Base-by-base conservation (phyloP, 2,113 vertebrate genomes). In the Gymnobelideus leadbeateri region DNA sequence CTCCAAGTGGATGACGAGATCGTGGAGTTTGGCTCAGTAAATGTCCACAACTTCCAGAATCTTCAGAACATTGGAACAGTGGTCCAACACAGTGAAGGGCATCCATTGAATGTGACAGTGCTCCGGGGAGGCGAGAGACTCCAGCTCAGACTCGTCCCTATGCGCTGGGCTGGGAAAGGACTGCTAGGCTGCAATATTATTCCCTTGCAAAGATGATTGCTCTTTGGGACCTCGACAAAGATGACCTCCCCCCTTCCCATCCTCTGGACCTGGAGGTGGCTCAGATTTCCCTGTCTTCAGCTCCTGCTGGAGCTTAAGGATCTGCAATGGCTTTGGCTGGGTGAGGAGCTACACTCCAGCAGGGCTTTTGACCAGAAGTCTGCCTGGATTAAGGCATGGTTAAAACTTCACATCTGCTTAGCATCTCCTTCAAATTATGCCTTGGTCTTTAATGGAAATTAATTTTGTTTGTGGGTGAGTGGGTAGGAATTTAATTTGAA, bases 61-160 rank as follows among this genome's bases (percentile, higher is more conserved):
- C 98, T 99, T 89, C 99, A 99, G 94, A 99, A 99, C 90, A 99
- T 99, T 0, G 99, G 99, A 91, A 98, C 97, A 0, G 99, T 99
- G 95, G 99, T 99, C 19, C 99, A 99, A 97, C 99, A 99, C 96
- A 99, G 99, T 0, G 99, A 99, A 98, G 99, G 99, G 99, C 99
- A 99, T 96, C 98, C 99, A 0, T 97, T 99, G 94, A 99, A 98
- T 0, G 98, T 99, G 96, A 98, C 98, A 0, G 99, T 99, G 95
- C 97, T 99, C 95, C 99, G 99, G 0, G 94, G 97, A 0, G 99
- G 99, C 68, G 98, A 99, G 92, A 99, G 97, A 91, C 98, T 99
- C 89, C 98, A 99, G 10, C 96, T 99, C 95, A 98, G 98, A 31
- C 98, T 99, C 91, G 99, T 99, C 24, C 99, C 99, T 0, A 99